Conservation (phyloP, 2,113 vertebrate genomes). For the Odontophorus gujanensis region DNA sequence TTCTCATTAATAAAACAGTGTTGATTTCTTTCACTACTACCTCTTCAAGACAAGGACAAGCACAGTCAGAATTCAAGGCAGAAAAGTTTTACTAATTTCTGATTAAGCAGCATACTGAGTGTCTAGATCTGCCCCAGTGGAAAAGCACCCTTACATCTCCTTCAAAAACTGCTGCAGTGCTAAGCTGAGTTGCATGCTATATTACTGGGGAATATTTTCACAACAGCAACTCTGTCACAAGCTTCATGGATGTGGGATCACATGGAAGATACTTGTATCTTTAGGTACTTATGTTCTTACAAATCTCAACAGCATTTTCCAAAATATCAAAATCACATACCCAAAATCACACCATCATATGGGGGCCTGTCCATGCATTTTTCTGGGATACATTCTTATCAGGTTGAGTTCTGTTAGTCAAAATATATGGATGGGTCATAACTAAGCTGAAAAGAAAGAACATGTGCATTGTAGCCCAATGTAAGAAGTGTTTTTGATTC, state of each 20-base stretch:
- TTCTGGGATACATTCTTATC: background rate
- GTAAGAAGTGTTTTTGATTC: background rate
- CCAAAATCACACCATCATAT: background rate
- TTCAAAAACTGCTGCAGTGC: background rate
- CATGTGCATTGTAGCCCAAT: background rate
- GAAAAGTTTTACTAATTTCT: background rate
- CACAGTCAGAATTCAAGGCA: background rate
- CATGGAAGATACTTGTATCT: background rate
- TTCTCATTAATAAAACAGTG: background rate
- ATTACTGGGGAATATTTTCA: rapidly evolving
- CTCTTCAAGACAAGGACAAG: background rate
- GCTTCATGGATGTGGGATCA: background rate
- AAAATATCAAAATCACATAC: background rate
- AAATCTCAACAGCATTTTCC: background rate
- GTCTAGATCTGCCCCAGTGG: background rate
- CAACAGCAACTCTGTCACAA: background rate
- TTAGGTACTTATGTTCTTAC: background rate
- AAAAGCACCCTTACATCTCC: background rate
- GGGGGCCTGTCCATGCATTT: background rate
- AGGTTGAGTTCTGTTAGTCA: background rate
- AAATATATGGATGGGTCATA: background rate
- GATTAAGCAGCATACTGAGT: background rate
- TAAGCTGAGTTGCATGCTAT: rapidly evolving
- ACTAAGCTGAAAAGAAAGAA: conserved; percentile 5
- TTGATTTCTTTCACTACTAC: background rate